Conservation (phyloP, 2,113 vertebrate species). For the Lepisosteus osseus region DNA sequence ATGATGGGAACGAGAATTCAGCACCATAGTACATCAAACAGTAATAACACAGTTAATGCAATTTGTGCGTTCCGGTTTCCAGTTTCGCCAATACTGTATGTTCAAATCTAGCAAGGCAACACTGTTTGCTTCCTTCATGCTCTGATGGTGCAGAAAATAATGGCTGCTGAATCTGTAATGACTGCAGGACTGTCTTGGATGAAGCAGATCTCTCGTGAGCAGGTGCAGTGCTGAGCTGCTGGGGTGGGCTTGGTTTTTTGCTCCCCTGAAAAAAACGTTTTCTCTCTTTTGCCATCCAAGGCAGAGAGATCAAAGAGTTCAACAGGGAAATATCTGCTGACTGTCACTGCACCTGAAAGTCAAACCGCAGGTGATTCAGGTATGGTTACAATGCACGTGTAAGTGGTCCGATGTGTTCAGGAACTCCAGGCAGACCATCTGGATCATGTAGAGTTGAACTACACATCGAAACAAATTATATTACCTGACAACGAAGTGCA, state of each 20-base stretch:
- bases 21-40: neutral
- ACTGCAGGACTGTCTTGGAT: neutral
- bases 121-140: slow-evolving; percentile 4
- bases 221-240: slow-evolving; percentile 1
- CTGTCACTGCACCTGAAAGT: no score
- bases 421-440: no score
- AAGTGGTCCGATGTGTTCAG: no score
- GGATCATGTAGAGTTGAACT: no score
- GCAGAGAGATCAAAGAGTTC: no score
- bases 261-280: neutral
- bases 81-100: neutral
- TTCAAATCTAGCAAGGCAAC: neutral
- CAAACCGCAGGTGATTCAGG: no score
- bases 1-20: neutral
- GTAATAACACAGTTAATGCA: neutral
- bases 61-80: neutral
- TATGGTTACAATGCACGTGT: no score
- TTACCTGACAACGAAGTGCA: no score
- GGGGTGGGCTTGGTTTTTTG: neutral
- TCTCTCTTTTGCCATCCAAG: neutral
- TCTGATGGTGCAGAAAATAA: slow-evolving; percentile 4
- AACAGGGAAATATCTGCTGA: no score
- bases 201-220: neutral
- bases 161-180: slow-evolving; percentile 4
- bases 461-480: no score